These are phyloP conservation scores for Pseudeuparius sepicola DNA, from an alignment of 2,888 invertebrate genomes.

Conservation along the genomic window DNA sequence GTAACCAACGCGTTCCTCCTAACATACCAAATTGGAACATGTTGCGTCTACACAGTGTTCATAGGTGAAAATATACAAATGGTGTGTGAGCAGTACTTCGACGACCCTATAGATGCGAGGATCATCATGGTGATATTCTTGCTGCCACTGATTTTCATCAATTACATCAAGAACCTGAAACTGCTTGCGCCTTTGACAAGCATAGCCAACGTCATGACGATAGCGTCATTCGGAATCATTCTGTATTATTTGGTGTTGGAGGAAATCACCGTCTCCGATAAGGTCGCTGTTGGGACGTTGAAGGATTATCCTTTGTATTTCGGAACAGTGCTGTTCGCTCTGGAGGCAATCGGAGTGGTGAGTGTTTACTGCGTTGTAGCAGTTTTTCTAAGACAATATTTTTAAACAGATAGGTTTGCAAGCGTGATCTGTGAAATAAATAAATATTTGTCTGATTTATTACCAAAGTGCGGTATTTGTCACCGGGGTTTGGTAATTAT, in stretches of 20 bases:
- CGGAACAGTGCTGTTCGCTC: slow-evolving; percentile 83
- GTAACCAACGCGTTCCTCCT: slow-evolving; percentile 65
- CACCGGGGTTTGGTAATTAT: too few relatives aligned
- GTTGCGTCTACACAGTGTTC: slow-evolving; percentile 94
- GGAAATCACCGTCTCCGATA: slow-evolving; percentile 44
- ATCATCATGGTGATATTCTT: slow-evolving; percentile 64
- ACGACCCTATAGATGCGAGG: slow-evolving; percentile 43
- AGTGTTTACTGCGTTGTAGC: too few relatives aligned
- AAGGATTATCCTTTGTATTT: slow-evolving; percentile 67
- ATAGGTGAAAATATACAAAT: slow-evolving; percentile 76
- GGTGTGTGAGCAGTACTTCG: slow-evolving; percentile 47
- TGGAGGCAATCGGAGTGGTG: slow-evolving; percentile 74
- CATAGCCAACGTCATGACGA: slow-evolving; percentile 70
- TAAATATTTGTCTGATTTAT: too few relatives aligned
- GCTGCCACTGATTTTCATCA: slow-evolving; percentile 59
- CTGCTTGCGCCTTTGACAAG: slow-evolving; percentile 75
- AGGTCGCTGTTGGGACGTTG: slow-evolving; percentile 42
- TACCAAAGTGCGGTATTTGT: too few relatives aligned
- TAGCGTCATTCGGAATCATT: slow-evolving; percentile 65
- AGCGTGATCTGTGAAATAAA: too few relatives aligned
- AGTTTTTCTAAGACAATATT: too few relatives aligned
- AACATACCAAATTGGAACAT: slow-evolving; percentile 89
- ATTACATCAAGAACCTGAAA: slow-evolving; percentile 66
- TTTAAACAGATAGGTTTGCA: too few relatives aligned
- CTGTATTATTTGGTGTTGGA: slow-evolving; percentile 60